These are phyloP conservation scores for Gymnopithys bicolor DNA, from an alignment of 2,797 vertebrate species.

Conservation along the genomic window DNA sequence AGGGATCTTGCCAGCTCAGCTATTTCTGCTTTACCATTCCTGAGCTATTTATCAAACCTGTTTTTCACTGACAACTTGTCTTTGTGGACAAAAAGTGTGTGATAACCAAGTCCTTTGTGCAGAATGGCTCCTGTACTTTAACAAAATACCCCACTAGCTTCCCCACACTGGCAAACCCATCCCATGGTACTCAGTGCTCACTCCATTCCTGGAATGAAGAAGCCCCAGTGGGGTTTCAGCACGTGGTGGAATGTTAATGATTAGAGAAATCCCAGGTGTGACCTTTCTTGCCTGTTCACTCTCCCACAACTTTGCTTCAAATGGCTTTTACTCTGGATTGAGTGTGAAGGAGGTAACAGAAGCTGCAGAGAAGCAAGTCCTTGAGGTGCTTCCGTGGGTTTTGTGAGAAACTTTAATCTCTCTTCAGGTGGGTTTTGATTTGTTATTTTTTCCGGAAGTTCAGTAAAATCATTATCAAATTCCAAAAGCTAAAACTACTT, in stretches of 20 bases:
- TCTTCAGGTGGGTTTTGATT: not conserved
- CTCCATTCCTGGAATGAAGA: not conserved
- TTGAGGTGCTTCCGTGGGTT: not conserved
- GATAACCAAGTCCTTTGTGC: not conserved
- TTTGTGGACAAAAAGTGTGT: not conserved
- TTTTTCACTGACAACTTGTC: not conserved
- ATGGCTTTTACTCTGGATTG: not conserved
- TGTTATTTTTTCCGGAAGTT: not conserved
- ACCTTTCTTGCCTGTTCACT: not conserved
- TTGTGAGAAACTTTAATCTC: not conserved
- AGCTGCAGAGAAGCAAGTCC: not conserved
- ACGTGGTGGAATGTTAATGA: accelerated
- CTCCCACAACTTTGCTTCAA: not conserved
- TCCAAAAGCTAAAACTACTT: not conserved
- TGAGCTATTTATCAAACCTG: not conserved
- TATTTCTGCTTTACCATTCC: not conserved
- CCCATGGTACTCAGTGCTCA: not conserved
- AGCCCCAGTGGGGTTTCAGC: not conserved
- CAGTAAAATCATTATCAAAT: not conserved
- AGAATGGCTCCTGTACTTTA: not conserved
- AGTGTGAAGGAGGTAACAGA: not conserved
- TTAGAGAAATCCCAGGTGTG: not conserved
- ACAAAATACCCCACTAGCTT: not conserved
- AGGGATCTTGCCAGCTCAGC: not conserved
- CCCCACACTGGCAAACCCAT: not conserved